Conservation (phyloP, 2,888 invertebrate species). For the Parthenolecanium corni region DNA sequence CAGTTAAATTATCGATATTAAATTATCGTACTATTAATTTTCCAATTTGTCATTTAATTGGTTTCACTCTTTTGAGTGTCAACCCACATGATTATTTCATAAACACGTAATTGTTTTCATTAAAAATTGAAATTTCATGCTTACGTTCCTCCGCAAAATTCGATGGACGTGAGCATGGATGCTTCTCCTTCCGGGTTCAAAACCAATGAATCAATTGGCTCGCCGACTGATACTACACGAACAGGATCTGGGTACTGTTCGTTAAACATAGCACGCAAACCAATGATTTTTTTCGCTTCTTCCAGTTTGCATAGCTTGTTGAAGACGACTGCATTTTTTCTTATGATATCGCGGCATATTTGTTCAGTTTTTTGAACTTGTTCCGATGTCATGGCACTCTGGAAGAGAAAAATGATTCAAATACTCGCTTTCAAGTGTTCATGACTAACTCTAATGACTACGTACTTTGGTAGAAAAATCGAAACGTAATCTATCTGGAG, state of each 20-base stretch:
- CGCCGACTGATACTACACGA: constrained; percentile 82
- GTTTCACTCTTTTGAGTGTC: too few relatives aligned
- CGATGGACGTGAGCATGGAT: constrained; percentile 80
- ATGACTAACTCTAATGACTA: not conserved
- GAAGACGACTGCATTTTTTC: constrained; percentile 65
- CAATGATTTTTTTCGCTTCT: constrained; percentile 80
- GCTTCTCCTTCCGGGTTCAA: constrained; percentile 67
- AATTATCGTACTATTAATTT: too few relatives aligned
- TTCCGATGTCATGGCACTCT: constrained; percentile 69
- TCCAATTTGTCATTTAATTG: too few relatives aligned
- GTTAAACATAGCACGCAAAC: constrained; percentile 93
- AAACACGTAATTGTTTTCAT: too few relatives aligned
- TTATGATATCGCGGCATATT: constrained; percentile 62
- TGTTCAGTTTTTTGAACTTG: constrained; percentile 82
- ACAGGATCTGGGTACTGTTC: constrained; percentile 98
- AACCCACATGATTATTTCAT: too few relatives aligned
- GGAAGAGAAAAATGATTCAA: constrained; percentile 3
- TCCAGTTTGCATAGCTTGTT: constrained; percentile 74
- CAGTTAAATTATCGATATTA: too few relatives aligned
- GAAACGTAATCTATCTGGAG: constrained; percentile 90
- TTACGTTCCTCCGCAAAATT: constrained; percentile 97
- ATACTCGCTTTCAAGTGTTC: not conserved
- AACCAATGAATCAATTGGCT: constrained; percentile 80
- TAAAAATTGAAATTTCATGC: too few relatives aligned
- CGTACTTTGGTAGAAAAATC: constrained; percentile 84